Base-by-base conservation (phyloP, 30 jellyfish, hydroid and myxozoan species). In the Hydractinia symbiolongicarpus region DNA sequence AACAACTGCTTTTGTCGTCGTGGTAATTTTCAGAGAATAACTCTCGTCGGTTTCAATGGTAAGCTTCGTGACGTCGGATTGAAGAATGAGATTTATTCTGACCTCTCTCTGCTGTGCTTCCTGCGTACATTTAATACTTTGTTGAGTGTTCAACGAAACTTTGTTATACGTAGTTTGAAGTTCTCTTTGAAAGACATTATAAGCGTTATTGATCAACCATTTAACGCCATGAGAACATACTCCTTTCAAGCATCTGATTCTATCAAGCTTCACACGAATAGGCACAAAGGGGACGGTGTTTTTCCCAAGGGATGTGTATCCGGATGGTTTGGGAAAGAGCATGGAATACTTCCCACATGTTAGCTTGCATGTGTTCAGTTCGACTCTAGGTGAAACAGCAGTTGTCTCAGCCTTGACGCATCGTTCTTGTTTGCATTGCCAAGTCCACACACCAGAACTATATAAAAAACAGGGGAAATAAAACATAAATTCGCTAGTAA, bases 261-360 rank as follows among this genome's bases (percentile, higher is more conserved):
- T 20, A 4, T 19, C 19, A 9, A 50, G 61, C 30, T 53, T 17
- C 30, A 79, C 60, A 11, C 66, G 6, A 13, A 58, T 77, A n/a
- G 87, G 87, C 0, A 79, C 53, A 75, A 89, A 67, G 15, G 96
- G 91, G 20, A 77, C 55, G 55, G 96, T 89, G 61, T 78, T 70
- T 55, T 84, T 89, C 68, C 96, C 94, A 20, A 89, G 75, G 67
- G 66, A 67, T 55, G 85, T 67, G 40, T 66, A 66, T 30, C 96
- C 95, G 6, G 88, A 67, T 40, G 96, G 96, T 51, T 89, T 89
- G 53, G 96, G 96, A 89, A 89, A 89, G 30, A 89, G 58, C 69
- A 83, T 80, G 7, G 95, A 89, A 64, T 61, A 79, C 40, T 64
- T 53, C 40, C 96, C 96, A 54, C 96, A 89, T 68, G 95, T 89